These are phyloP conservation scores for Cataglyphis hispanica DNA, from an alignment of 1,140 invertebrate genomes.

Conservation along the genomic window DNA sequence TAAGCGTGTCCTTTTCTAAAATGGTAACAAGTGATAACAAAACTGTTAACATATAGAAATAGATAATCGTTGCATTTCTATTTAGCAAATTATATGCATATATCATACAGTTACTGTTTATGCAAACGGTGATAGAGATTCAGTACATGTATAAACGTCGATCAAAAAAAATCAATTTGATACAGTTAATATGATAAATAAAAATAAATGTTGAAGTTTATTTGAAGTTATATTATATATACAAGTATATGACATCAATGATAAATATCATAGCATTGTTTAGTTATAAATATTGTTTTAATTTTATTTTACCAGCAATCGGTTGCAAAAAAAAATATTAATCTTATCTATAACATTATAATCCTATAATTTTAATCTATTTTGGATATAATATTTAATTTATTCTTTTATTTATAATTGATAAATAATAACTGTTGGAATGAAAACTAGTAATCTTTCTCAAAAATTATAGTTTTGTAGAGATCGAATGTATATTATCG, in stretches of 20 bases:
- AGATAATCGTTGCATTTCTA: slow-evolving; percentile 10
- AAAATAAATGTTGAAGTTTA: slow-evolving; percentile 31
- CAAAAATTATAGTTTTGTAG: background rate
- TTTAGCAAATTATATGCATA: slow-evolving; percentile 45
- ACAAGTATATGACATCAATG: background rate
- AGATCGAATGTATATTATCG: background rate
- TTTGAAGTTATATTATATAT: background rate
- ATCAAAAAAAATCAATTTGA: background rate
- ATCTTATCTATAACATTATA: too few relatives aligned
- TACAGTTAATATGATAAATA: background rate
- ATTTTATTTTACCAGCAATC: background rate
- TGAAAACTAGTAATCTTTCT: background rate
- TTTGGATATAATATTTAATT: background rate
- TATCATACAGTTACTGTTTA: slow-evolving; percentile 17
- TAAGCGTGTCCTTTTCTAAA: background rate
- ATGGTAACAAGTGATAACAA: background rate
- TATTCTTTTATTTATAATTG: background rate
- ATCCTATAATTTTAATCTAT: background rate
- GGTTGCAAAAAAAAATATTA: background rate
- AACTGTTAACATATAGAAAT: background rate
- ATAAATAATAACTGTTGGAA: background rate
- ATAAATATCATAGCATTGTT: background rate
- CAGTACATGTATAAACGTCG: background rate
- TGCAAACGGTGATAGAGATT: background rate
- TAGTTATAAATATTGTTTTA: background rate